Evolutionary conservation across 2,797 vertebrate genomes (phyloP), one percentile per base, ranked within the genome.

Genomic region (Xiphophorus birchmanni): DNA sequence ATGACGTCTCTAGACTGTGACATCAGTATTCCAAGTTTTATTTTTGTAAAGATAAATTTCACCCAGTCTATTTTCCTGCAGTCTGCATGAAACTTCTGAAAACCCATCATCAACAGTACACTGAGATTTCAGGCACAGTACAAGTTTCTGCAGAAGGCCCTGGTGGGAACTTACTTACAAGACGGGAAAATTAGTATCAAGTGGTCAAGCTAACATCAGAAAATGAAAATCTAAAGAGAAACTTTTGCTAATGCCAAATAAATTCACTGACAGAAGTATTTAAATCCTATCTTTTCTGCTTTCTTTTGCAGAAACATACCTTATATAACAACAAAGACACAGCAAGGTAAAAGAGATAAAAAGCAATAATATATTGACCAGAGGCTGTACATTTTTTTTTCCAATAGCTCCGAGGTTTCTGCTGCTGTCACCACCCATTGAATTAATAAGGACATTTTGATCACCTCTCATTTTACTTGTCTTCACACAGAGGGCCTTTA

Each of bases 381-480:
- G 7, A 35, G 60, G 17, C 60, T 35, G 15, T 21, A 37, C 15
- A 35, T 63, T 65, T 10, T 13, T 29, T 8, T 65, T 63, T 35
- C 5, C n/a, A 18, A 6, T n/a, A 63, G n/a, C 29, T 17, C 15
- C 1, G 29, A 15, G 5, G 15, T 60, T 63, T 32, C n/a, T 63
- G 29, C 58, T 63, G 17, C n/a, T 17, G 13, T 56, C 6, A 42
- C 40, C 18, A 17, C 17, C 37, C 48, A 74, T 0, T 75, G 50
- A 42, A 5, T 17, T 42, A n/a, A 21, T 0, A 75, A 60, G 32
- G 9, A 32, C 18, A 63, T 37, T 18, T 52, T 52, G 54, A 23
- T 42, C 37, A 26, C n/a, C 29, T 71, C n/a, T 75, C 32, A 21
- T 73, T 77, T 56, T 48, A 67, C 76, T 76, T 60, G n/a, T 42